These are phyloP conservation scores for Echiichthys vipera DNA, from an alignment of 2,797 vertebrate species.

Conservation along the genomic window DNA sequence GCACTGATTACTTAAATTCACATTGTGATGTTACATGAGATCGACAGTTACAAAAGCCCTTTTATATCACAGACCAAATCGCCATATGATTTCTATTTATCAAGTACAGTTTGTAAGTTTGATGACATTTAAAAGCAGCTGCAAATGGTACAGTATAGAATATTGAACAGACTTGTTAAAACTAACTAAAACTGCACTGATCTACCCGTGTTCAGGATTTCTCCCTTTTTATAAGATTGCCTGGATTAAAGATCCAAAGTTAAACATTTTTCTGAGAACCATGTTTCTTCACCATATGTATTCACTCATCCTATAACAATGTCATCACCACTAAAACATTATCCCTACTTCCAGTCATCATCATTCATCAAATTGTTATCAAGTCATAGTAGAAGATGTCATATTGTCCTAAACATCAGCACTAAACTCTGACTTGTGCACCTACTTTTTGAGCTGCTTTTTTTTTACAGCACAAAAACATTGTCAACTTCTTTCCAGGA, in stretches of 20 bases:
- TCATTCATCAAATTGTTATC: too few relatives aligned
- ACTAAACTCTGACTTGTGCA: not conserved
- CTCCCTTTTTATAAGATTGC: slow-evolving; percentile 11
- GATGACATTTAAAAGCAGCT: not conserved
- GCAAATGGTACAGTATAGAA: too few relatives aligned
- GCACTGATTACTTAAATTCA: not conserved
- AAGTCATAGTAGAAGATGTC: not conserved
- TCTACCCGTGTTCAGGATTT: not conserved
- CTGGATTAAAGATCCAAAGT: slow-evolving; percentile 14
- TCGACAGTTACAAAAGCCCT: too few relatives aligned
- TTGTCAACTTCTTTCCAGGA: slow-evolving; percentile 72
- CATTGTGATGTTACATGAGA: too few relatives aligned
- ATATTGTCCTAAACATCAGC: not conserved
- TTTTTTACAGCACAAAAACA: not conserved
- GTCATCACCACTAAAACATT: too few relatives aligned
- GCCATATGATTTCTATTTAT: not conserved
- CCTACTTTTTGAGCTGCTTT: not conserved
- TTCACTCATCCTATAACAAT: not conserved
- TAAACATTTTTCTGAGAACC: slow-evolving; percentile 17
- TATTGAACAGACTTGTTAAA: too few relatives aligned
- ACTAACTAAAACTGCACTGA: too few relatives aligned
- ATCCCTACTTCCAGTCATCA: too few relatives aligned
- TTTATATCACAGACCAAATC: too few relatives aligned
- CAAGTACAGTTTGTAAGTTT: not conserved
- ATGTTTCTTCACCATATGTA: not conserved